phyloP scores from a whole-genome alignment of 2,888 invertebrate genomes.

The Psococerastis gibbosa region DNA sequence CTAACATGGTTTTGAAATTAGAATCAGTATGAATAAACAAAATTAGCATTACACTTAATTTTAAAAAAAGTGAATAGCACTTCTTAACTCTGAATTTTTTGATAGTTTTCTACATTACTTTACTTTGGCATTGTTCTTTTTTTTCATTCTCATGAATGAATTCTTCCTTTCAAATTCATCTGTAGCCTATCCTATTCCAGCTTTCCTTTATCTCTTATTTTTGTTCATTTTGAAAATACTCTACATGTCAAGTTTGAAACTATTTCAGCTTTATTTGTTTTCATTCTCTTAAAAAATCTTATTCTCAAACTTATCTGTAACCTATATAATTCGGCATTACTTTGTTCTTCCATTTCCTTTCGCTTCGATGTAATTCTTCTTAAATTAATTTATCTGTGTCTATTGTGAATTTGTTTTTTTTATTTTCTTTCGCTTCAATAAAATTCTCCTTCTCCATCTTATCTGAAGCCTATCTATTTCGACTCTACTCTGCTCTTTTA shows the following conservation, averaged over 20 bases:
- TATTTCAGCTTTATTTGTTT: background rate
- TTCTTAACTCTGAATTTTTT: too few relatives aligned
- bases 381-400: too few relatives aligned
- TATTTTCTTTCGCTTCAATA: background rate
- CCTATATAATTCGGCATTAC: too few relatives aligned
- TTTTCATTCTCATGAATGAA: slow-evolving; percentile 3
- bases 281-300: background rate
- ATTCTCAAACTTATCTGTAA: too few relatives aligned
- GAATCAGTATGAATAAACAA: too few relatives aligned
- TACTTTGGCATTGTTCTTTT: slow-evolving; percentile 7
- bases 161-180: slow-evolving; percentile 12
- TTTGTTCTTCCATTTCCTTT: too few relatives aligned
- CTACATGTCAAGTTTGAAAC: too few relatives aligned
- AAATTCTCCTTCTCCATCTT: background rate
- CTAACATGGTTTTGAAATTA: too few relatives aligned
- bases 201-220: slow-evolving; percentile 13
- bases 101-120: slow-evolving; percentile 16
- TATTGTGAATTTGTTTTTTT: too few relatives aligned
- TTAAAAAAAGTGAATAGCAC: too few relatives aligned
- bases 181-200: slow-evolving; percentile 11
- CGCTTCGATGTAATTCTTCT: too few relatives aligned
- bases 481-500: background rate
- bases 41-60: too few relatives aligned
- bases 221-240: slow-evolving; percentile 9
- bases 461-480: background rate